Evolutionary conservation across 2,797 vertebrate species (phyloP).

Genomic region (Anolis apletophallus): DNA sequence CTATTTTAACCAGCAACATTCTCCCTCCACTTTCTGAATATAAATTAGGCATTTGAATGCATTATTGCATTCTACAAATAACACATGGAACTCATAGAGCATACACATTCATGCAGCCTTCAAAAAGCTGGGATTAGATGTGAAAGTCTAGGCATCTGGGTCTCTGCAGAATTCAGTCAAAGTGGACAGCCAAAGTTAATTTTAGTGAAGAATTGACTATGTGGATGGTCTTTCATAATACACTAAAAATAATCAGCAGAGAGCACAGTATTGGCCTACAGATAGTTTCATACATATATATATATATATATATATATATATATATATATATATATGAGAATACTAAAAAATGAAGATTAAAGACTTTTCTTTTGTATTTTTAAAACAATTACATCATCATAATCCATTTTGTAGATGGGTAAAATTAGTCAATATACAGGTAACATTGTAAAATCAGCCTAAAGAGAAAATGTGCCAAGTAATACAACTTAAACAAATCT

Average conservation of each 20-base stretch:
- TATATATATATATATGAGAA: too few species aligned
- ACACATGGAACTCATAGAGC: background rate
- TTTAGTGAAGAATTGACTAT: background rate
- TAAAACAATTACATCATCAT: background rate
- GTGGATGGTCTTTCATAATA: too few species aligned
- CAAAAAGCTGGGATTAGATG: background rate
- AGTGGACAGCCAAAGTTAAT: background rate
- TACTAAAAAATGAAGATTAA: too few species aligned
- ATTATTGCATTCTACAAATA: background rate
- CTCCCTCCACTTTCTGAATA: background rate
- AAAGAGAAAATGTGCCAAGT: background rate
- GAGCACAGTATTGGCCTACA: background rate
- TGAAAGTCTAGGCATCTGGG: background rate
- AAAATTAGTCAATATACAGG: background rate
- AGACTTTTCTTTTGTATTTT: too few species aligned
- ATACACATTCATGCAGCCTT: background rate
- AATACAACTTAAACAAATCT: background rate
- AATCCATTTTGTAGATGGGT: background rate
- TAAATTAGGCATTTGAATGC: background rate
- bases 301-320: too few species aligned
- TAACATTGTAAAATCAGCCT: background rate
- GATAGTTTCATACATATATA: too few species aligned
- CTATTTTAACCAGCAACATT: background rate
- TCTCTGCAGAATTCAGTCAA: background rate
- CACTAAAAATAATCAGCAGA: background rate